Conservation (phyloP, 1,140 invertebrate genomes). For the Doryteuthis pealeii region DNA sequence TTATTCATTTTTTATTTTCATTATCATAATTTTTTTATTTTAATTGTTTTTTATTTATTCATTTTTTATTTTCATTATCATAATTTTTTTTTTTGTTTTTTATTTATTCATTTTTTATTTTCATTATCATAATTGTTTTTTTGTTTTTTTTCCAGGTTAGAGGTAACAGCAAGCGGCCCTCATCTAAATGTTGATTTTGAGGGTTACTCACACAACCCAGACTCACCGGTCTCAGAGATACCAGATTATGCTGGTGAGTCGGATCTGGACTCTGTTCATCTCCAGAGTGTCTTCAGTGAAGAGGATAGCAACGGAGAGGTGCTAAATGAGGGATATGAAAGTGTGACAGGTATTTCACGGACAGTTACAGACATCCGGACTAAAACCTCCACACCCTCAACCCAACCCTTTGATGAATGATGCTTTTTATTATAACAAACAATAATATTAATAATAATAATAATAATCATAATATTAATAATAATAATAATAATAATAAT, state of each 20-base stretch:
- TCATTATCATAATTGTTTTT: background rate
- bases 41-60: too few relatives aligned
- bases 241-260: conserved; percentile 55
- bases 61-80: too few relatives aligned
- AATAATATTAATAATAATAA: too few relatives aligned
- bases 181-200: conserved; percentile 21
- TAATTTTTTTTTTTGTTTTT: too few relatives aligned
- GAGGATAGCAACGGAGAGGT: conserved; percentile 29
- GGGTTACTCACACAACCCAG: conserved; percentile 18
- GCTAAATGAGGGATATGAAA: conserved; percentile 28
- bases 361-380: conserved; percentile 9
- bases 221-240: conserved; percentile 50
- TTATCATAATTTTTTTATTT: too few relatives aligned
- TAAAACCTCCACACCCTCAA: background rate
- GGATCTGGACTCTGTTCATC: conserved; percentile 37
- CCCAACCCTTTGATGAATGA: too few relatives aligned
- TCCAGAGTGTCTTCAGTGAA: conserved; percentile 38
- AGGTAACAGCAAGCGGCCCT: conserved; percentile 16
- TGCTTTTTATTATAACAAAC: too few relatives aligned
- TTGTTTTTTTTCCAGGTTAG: conserved; percentile 17
- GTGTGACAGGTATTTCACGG: conserved; percentile 37
- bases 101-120: too few relatives aligned
- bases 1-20: too few relatives aligned
- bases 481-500: too few relatives aligned
- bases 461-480: too few relatives aligned